These are phyloP conservation scores for Blastobasis lacticolella DNA, from an alignment of 2,888 invertebrate genomes.

Conservation along the genomic window DNA sequence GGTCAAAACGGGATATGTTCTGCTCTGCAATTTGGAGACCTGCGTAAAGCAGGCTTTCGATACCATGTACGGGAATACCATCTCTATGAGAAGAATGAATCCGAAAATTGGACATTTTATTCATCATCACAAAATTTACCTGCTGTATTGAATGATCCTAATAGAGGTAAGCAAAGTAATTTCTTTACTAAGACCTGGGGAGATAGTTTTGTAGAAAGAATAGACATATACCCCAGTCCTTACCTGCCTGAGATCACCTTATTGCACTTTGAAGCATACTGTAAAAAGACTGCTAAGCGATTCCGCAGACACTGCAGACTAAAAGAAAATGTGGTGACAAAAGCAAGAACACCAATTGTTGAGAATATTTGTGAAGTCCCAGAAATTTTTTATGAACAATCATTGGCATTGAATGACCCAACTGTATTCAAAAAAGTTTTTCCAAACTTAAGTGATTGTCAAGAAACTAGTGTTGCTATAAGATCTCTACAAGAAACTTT, in stretches of 20 bases:
- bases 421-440: constrained; percentile 90
- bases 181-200: constrained; percentile 99
- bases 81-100: constrained; percentile 45
- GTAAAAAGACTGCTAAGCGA: constrained; percentile 83
- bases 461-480: constrained; percentile 76
- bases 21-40: constrained; percentile 90
- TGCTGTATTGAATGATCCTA: constrained; percentile 96
- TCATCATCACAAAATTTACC: constrained; percentile 95
- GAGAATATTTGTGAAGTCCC: constrained; percentile 82
- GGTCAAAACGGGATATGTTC: constrained; percentile 91
- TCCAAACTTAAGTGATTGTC: constrained; percentile 75
- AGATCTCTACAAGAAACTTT: constrained; percentile 90
- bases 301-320: constrained; percentile 77
- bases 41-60: constrained; percentile 90
- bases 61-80: constrained; percentile 85
- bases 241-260: constrained; percentile 88
- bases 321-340: constrained; percentile 52
- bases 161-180: constrained; percentile 90
- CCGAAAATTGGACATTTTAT: constrained; percentile 87
- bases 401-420: constrained; percentile 85
- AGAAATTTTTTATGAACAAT: constrained; percentile 86
- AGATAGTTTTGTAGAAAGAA: constrained; percentile 91
- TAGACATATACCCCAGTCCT: constrained; percentile 83
- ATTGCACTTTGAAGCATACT: constrained; percentile 90
- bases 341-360: constrained; percentile 59